Evolutionary conservation across 2,888 invertebrate genomes (phyloP).

Genomic region (Apotomis turbidana): DNA sequence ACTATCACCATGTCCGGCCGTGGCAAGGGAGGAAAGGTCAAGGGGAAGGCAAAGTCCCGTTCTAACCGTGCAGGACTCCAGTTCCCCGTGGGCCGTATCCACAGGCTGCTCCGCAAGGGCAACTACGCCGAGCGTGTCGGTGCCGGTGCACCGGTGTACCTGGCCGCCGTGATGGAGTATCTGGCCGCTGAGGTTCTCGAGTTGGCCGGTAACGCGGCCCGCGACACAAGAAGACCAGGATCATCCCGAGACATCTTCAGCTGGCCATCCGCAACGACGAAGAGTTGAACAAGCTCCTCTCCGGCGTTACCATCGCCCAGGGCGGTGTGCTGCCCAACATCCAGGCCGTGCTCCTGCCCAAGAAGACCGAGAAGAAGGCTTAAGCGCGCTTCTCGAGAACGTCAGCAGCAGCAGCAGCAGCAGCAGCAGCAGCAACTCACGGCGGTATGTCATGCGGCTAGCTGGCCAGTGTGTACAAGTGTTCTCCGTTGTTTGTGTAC

Average conservation of each 20-base stretch:
- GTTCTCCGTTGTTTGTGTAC: no score
- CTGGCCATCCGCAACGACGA: constrained; percentile 91
- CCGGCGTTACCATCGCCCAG: constrained; percentile 89
- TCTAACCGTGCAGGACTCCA: constrained; percentile 83
- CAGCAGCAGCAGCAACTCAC: no score
- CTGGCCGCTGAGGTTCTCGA: constrained; percentile 87
- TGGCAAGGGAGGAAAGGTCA: constrained; percentile 65
- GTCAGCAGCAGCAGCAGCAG: no score
- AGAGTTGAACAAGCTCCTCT: constrained; percentile 89
- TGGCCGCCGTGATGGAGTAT: constrained; percentile 85
- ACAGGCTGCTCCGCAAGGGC: constrained; percentile 83
- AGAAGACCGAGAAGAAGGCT: constrained; percentile 80
- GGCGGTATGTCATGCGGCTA: no score
- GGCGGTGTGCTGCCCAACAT: constrained; percentile 90
- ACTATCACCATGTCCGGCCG: constrained; percentile 47
- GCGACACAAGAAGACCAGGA: constrained; percentile 88
- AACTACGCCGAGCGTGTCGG: constrained; percentile 85
- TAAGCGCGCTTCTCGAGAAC: constrained; percentile 32
- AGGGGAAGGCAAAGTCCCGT: constrained; percentile 78
- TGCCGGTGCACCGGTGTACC: constrained; percentile 78
- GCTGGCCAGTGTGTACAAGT: no score
- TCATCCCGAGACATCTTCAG: constrained; percentile 90
- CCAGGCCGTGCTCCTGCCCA: constrained; percentile 89
- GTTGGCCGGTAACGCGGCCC: constrained; percentile 85
- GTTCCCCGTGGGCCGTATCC: constrained; percentile 84